These are phyloP conservation scores for Nettapus auritus DNA, from an alignment of 2,113 vertebrate species.

Conservation along the genomic window DNA sequence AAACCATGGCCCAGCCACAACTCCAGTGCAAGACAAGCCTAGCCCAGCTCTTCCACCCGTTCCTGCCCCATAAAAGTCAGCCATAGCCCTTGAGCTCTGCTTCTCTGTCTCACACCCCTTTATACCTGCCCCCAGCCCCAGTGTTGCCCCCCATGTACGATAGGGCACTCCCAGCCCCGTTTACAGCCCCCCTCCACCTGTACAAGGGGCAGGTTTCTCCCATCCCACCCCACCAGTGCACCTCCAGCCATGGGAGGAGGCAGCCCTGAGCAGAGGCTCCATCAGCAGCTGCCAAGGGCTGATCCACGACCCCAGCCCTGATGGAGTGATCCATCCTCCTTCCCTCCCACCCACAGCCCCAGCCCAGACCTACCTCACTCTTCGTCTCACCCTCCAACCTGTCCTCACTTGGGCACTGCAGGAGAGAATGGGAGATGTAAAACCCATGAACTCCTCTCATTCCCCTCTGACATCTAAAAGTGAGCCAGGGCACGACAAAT, in stretches of 20 bases:
- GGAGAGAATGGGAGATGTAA: background rate
- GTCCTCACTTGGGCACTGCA: slow-evolving; percentile 63
- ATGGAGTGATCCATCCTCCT: background rate
- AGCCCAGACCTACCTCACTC: slow-evolving; percentile 21
- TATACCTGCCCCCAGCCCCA: background rate
- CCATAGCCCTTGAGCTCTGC: background rate
- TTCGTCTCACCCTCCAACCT: background rate
- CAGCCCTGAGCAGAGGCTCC: accelerated
- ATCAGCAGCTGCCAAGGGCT: background rate
- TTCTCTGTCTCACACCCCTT: background rate
- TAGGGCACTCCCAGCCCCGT: no score
- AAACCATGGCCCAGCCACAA: background rate
- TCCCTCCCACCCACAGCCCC: background rate
- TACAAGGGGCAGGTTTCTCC: background rate
- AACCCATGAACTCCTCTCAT: background rate
- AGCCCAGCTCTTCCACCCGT: background rate
- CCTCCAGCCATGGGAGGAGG: background rate
- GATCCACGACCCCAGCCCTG: background rate
- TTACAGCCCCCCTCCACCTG: background rate
- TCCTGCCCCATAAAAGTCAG: background rate
- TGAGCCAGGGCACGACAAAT: background rate
- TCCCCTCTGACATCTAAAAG: background rate
- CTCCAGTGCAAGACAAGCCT: background rate
- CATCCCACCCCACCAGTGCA: background rate
- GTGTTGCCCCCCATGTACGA: no score